Conservation (phyloP, 2,113 vertebrate genomes). For the Cariama cristata region DNA sequence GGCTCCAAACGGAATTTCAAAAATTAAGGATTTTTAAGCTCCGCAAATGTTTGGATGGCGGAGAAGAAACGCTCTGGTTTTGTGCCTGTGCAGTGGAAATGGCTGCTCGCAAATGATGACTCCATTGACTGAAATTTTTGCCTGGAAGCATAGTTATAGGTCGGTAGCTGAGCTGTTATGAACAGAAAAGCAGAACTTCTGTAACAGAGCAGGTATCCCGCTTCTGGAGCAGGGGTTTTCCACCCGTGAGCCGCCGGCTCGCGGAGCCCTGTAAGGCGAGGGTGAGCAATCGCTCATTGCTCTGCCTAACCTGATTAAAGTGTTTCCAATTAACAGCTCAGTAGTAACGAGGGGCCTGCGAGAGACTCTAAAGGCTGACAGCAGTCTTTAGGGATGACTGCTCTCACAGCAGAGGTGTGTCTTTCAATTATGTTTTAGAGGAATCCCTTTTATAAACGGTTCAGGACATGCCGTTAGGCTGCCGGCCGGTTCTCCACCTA, state of each 20-base stretch:
- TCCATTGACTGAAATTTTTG: background rate
- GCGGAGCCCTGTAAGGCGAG: background rate
- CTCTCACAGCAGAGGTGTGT: background rate
- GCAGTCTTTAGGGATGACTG: background rate
- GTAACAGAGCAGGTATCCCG: background rate
- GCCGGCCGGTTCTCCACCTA: background rate
- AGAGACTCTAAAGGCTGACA: background rate
- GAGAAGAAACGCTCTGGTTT: background rate
- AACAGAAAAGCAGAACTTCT: background rate
- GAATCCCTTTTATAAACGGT: background rate
- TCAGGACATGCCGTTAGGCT: background rate
- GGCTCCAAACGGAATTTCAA: background rate
- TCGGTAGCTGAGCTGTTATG: background rate
- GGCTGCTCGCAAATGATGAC: background rate
- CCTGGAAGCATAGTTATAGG: background rate
- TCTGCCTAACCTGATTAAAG: background rate
- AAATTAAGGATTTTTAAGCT: background rate
- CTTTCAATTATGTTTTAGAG: background rate
- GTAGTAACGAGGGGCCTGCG: background rate
- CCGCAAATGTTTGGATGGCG: rapidly evolving
- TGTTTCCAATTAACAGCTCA: background rate
- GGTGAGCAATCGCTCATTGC: background rate
- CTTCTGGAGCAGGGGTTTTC: background rate
- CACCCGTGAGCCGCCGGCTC: rapidly evolving
- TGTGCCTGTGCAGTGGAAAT: background rate